Percentiles rank a stretch among this genome's conserved stretches.
Conservation (phyloP, 1,140 invertebrate genomes). For the Sinonovacula constricta region DNA sequence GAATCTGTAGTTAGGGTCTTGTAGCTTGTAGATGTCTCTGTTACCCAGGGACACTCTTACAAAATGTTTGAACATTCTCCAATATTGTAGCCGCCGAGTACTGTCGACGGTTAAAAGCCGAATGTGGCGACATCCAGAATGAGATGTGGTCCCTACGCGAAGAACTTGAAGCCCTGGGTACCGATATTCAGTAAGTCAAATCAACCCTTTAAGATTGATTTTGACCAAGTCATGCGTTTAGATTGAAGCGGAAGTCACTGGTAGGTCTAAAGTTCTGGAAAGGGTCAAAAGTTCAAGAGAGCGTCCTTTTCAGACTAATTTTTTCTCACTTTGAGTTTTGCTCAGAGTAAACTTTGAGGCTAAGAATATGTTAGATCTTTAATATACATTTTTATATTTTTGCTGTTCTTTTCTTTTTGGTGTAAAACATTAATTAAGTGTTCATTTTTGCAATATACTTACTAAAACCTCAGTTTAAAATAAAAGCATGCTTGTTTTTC, state of each 20-base stretch:
- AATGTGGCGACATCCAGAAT: constrained; percentile 90
- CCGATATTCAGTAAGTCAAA: constrained; percentile 88
- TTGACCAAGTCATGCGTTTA: constrained; percentile 9
- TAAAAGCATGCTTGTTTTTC: too few relatives aligned
- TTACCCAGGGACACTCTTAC: constrained; percentile 58
- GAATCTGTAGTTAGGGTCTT: constrained; percentile 23
- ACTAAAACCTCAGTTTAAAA: too few relatives aligned
- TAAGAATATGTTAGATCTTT: too few relatives aligned
- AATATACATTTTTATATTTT: constrained; percentile 15
- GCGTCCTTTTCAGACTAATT: not conserved
- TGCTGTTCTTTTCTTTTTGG: too few relatives aligned
- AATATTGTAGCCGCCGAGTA: constrained; percentile 86
- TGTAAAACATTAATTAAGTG: too few relatives aligned
- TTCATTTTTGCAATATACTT: too few relatives aligned
- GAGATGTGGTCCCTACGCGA: constrained; percentile 88
- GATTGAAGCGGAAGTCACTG: not conserved
- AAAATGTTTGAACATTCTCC: constrained; percentile 66
- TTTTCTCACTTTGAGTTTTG: not conserved
- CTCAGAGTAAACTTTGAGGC: not conserved
- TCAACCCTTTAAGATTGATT: constrained; percentile 1
- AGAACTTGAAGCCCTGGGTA: constrained; percentile 91
- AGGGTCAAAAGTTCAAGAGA: not conserved
- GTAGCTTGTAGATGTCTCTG: constrained; percentile 36
- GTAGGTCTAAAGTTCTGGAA: not conserved
- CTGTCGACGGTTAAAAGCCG: constrained; percentile 90